Conservation (phyloP, 2,113 vertebrate genomes). For the Tinamus guttatus region DNA sequence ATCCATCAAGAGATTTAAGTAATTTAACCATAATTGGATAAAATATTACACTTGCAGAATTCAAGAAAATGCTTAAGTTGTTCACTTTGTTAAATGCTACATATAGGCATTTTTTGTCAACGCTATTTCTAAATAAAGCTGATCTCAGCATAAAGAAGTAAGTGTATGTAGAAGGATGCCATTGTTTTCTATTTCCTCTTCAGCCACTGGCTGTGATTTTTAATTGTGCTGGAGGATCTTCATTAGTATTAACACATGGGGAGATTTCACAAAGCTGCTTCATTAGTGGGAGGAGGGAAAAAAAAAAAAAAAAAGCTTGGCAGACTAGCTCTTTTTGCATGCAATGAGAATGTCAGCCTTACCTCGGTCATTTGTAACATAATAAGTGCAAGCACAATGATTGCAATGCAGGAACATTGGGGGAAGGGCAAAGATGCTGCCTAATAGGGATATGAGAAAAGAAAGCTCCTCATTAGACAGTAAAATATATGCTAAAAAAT, state of each 20-base stretch:
- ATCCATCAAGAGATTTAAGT: background rate
- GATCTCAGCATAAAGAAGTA: constrained; percentile 56
- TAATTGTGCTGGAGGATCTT: constrained; percentile 96
- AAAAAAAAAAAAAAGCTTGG: constrained; percentile 76
- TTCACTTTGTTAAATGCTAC: background rate
- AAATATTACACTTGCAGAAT: background rate
- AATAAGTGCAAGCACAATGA: constrained; percentile 96
- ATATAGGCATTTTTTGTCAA: background rate
- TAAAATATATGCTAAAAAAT: constrained; percentile 93
- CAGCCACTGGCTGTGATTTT: constrained; percentile 85
- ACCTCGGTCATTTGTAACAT: constrained; percentile 98
- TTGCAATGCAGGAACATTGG: constrained; percentile 86
- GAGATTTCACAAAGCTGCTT: constrained; percentile 88
- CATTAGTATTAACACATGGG: constrained; percentile 92
- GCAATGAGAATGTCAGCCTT: constrained; percentile 92
- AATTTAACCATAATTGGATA: background rate
- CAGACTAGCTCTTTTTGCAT: constrained; percentile 91
- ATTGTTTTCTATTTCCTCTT: constrained; percentile 84
- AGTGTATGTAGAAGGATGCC: constrained; percentile 74
- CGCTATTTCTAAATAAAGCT: constrained; percentile 18
- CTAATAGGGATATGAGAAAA: constrained; percentile 86
- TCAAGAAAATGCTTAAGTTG: background rate
- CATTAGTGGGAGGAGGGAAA: constrained; percentile 75
- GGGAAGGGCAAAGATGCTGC: constrained; percentile 90
- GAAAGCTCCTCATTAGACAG: constrained; percentile 89